Percentiles rank a stretch among this genome's conserved stretches.
Evolutionary conservation across 2,113 vertebrate genomes (phyloP).

Genomic region (Otolemur garnettii): DNA sequence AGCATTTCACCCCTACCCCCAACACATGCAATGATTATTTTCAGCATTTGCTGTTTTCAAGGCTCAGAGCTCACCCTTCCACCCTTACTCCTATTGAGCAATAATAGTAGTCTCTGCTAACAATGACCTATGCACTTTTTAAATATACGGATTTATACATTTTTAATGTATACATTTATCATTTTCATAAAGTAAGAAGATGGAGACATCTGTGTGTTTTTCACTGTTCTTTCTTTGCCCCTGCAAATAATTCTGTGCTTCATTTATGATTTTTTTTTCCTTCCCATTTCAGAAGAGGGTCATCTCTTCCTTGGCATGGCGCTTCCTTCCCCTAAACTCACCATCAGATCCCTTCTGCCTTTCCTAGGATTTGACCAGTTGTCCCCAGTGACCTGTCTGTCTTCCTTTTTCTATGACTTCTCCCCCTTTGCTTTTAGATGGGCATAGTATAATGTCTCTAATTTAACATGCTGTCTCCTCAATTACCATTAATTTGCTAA

Average conservation of each 20-base stretch:
- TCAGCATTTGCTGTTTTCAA: background rate
- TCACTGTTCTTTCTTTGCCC: background rate
- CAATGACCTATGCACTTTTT: background rate
- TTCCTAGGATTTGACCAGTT: background rate
- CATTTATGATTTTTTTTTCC: background rate
- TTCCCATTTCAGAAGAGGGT: background rate
- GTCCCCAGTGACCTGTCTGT: background rate
- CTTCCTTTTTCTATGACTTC: background rate
- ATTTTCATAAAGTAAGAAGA: background rate
- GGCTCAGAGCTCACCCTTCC: background rate
- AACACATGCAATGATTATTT: background rate
- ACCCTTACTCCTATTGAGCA: background rate
- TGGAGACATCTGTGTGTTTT: background rate
- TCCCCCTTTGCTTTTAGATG: background rate
- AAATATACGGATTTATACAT: too few species aligned
- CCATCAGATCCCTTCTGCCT: background rate
- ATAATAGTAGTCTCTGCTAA: background rate
- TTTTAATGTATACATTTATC: too few species aligned
- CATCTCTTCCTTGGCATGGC: background rate
- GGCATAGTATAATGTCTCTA: background rate
- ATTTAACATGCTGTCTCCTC: background rate
- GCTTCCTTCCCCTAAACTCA: background rate
- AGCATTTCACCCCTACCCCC: background rate
- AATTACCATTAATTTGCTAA: background rate
- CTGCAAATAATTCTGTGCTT: too few species aligned